Evolutionary conservation across 2,797 vertebrate genomes (phyloP).

Genomic region (Darevskia mixta): DNA sequence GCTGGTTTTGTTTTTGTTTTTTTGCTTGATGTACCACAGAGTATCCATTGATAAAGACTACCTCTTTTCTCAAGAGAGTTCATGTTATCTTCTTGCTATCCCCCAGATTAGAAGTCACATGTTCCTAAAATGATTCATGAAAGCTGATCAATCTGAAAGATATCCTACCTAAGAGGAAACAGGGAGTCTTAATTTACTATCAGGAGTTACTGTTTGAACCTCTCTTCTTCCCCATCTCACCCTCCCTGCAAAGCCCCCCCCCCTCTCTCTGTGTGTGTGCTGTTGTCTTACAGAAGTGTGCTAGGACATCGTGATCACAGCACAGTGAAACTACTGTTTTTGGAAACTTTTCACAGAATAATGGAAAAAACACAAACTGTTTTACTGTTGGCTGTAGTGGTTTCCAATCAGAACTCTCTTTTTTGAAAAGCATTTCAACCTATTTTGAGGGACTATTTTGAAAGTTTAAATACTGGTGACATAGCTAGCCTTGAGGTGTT

Average conservation of each 20-base stretch:
- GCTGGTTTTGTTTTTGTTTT: neutral
- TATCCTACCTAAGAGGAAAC: neutral
- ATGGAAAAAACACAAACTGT: neutral
- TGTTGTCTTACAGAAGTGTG: neutral
- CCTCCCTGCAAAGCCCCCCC: no score
- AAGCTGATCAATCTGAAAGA: constrained; percentile 23
- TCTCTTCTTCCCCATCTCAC: no score
- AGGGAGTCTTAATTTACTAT: neutral
- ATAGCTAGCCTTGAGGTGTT: neutral
- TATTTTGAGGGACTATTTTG: neutral
- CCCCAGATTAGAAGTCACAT: constrained; percentile 2
- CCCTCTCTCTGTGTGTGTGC: constrained; percentile 1
- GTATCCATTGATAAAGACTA: neutral
- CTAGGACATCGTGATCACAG: neutral
- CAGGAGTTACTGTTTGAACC: constrained; percentile 12
- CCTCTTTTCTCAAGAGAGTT: neutral
- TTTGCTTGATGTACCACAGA: neutral
- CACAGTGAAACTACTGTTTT: neutral
- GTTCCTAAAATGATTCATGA: neutral
- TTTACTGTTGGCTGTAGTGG: neutral
- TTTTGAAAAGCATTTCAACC: neutral
- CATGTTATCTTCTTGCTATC: constrained; percentile 26
- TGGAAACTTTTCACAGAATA: neutral
- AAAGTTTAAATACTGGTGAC: neutral
- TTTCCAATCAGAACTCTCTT: neutral